A percentile compares a stretch with the other conserved stretches of the same genome.
Evolutionary conservation across 2,113 vertebrate genomes (phyloP).

Genomic region (Perognathus longimembris): DNA sequence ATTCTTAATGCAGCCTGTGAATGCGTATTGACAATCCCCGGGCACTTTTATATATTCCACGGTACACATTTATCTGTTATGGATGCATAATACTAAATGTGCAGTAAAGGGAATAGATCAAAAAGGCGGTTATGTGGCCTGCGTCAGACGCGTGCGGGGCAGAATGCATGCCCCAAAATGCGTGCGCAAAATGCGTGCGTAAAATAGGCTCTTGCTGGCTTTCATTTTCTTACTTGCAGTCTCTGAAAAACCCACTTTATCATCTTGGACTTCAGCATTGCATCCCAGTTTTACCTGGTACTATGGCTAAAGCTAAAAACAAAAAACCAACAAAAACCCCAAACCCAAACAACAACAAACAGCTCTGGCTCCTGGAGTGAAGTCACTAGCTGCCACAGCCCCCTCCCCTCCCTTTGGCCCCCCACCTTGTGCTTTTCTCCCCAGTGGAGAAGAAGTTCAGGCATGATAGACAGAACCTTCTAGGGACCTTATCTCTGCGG

Average conservation of each 20-base stretch:
- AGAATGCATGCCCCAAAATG: too few species aligned
- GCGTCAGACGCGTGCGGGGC: constrained; percentile 11
- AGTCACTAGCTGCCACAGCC: too few species aligned
- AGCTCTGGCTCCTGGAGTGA: fast-evolving
- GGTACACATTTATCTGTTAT: constrained; percentile 66
- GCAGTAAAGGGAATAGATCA: constrained; percentile 67
- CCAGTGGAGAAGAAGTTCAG: neutral
- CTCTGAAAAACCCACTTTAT: neutral
- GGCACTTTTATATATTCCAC: constrained; percentile 62
- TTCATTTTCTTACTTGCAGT: constrained; percentile 46
- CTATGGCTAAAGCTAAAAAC: too few species aligned
- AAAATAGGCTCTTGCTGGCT: constrained; percentile 34
- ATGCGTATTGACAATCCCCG: constrained; percentile 65
- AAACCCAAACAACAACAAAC: too few species aligned
- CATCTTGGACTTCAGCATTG: constrained; percentile 39
- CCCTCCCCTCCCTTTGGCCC: too few species aligned
- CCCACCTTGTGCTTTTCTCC: too few species aligned
- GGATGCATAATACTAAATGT: constrained; percentile 56
- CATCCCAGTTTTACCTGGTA: neutral
- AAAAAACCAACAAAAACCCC: too few species aligned
- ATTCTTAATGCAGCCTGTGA: constrained; percentile 41
- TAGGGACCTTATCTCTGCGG: neutral
- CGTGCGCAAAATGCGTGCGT: too few species aligned
- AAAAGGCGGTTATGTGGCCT: constrained; percentile 64
- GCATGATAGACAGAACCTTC: neutral